Evolutionary conservation across 2,797 vertebrate species (phyloP), one percentile per base, ranked within the genome.

Genomic region (Chelidonichthys spinosus): DNA sequence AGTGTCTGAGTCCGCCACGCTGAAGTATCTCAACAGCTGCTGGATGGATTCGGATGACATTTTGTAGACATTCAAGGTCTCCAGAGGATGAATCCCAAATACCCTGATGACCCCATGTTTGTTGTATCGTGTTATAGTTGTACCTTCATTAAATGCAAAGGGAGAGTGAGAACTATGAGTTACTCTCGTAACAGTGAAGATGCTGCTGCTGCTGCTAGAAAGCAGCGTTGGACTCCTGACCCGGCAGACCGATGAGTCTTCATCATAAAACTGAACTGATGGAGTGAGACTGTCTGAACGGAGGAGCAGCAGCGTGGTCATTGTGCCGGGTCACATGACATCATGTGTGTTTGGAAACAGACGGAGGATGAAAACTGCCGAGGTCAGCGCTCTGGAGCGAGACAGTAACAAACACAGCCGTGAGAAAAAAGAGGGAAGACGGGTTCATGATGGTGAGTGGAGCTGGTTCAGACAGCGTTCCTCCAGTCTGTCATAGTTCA

Each of bases 331-430:
- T 80, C 64, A 79, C 78, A 6, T 17, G 37, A 62, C 63, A 43
- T 52, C 72, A 60, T 79, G 79, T 79, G 72, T 72, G 77, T 70
- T 77, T 52, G 35, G 72, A 77, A 63, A 71, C 36, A 7, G 60
- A 54, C 11, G 66, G 67, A 11, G 25, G 76, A n/a, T 32, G 43
- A 66, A 83, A 84, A 80, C 74, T 67, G 89, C 90, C 90, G 87
- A 92, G 71, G 65, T 89, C 78, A 79, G 82, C 66, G 52, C 72
- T 92, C 89, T 92, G 79, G 83, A 92, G 69, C 52, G 43, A 69
- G 72, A 78, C 46, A 65, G 53, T 59, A 47, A 47, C 63, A 40
- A 11, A 37, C 52, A 56, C n/a, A 49, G 37, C 40, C 37, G 15
- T 7, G 0, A 10, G 32, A 62, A 53, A 17, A 25, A 11, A 56